Evolutionary conservation across 2,888 invertebrate genomes (phyloP), one percentile per base, ranked within the genome.

Genomic region (Monochamus alternatus): DNA sequence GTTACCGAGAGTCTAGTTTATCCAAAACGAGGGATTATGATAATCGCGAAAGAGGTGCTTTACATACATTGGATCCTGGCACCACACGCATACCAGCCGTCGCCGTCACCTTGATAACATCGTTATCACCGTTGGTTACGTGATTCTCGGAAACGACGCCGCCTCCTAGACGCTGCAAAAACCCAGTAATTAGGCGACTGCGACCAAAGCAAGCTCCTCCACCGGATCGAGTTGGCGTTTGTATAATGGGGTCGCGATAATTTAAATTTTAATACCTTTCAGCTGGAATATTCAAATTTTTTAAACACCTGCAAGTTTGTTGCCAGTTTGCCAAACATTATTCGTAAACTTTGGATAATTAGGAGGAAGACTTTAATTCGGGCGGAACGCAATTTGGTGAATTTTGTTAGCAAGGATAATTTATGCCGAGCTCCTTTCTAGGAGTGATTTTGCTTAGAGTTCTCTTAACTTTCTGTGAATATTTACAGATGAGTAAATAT

Each of bases 331-430:
- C 75, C 76, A 79, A 82, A 81, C 79, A 81, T 80, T 81, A 82
- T 82, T 79, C 82, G 65, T 72, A 78, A 82, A 82, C 73, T 80
- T 81, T 76, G 67, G 76, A 78, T 80, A 80, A 82, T 82, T 82
- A 81, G 78, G 68, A 70, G 73, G 65, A 73, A 63, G 73, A 64
- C 75, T 75, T 78, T 75, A 77, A 77, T 77, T 78, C 55, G 70
- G 67, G 76, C 74, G 60, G 70, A 76, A 79, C 77, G 77, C 74
- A 78, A 81, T 73, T 76, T 68, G 52, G 71, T 63, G 68, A 78
- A 81, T 80, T 76, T 76, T 78, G 78, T 80, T 78, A 78, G 74
- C 62, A 72, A 62, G 75, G 73, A 68, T 77, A 79, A 78, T 79
- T 81, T 78, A 81, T 81, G 78, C 71, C 12, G 14, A 5, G 22